These are phyloP conservation scores for Nansenia antarctica DNA, from an alignment of 2,113 vertebrate genomes.

Conservation along the genomic window DNA sequence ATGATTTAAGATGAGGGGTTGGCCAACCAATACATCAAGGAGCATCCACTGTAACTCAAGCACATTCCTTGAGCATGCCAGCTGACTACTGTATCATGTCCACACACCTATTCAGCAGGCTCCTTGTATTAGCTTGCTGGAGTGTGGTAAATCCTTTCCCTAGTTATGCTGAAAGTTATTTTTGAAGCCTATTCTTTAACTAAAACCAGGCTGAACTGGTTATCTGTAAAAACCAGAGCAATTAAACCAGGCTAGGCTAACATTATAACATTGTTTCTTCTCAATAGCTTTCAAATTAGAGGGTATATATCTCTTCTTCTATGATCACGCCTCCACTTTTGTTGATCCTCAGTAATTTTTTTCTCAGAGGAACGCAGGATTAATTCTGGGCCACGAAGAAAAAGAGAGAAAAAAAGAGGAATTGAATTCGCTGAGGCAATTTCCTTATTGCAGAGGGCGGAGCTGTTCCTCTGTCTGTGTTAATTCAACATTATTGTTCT, in stretches of 20 bases:
- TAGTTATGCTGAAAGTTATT: slow-evolving; percentile 26
- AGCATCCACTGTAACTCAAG: slow-evolving; percentile 58
- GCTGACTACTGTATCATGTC: slow-evolving; percentile 67
- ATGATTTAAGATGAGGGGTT: slow-evolving; percentile 59
- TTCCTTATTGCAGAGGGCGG: slow-evolving; percentile 2
- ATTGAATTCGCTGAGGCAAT: slow-evolving; percentile 16
- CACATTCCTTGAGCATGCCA: slow-evolving; percentile 65
- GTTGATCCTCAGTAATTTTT: slow-evolving; percentile 3
- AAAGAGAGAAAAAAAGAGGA: neutral
- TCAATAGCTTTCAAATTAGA: slow-evolving; percentile 4
- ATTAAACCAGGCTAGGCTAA: no score
- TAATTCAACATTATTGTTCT: neutral
- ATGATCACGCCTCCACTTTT: neutral
- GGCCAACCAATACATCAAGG: slow-evolving; percentile 58
- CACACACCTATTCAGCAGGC: slow-evolving; percentile 35
- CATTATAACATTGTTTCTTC: neutral
- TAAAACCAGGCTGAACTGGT: neutral
- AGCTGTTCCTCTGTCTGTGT: slow-evolving; percentile 7
- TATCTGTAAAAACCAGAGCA: no score
- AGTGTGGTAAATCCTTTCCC: slow-evolving; percentile 14
- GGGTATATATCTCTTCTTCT: neutral
- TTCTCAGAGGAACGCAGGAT: slow-evolving; percentile 3
- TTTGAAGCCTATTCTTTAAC: slow-evolving; percentile 33
- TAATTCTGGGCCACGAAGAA: neutral
- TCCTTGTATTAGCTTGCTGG: slow-evolving; percentile 37